These are phyloP conservation scores for Rosalia funebris DNA, from an alignment of 2,888 invertebrate species.

Conservation along the genomic window DNA sequence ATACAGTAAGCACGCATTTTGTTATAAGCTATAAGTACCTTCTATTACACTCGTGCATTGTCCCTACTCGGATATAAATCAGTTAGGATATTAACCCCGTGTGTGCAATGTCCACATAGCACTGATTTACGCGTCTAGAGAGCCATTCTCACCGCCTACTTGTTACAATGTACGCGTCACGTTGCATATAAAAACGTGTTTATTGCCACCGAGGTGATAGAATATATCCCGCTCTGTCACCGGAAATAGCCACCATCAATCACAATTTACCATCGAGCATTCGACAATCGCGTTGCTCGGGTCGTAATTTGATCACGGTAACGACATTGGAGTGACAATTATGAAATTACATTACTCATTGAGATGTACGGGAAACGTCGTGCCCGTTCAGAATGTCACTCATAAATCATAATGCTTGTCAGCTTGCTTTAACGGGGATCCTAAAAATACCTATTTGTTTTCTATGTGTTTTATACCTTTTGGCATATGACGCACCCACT, in stretches of 20 bases:
- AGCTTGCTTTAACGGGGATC: slow-evolving; percentile 52
- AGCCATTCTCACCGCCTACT: slow-evolving; percentile 61
- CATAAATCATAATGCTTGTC: slow-evolving; percentile 62
- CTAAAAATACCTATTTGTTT: slow-evolving; percentile 61
- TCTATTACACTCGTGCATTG: slow-evolving; percentile 42
- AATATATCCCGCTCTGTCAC: slow-evolving; percentile 59
- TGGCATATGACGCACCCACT: slow-evolving; percentile 55
- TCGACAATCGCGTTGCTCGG: slow-evolving; percentile 51
- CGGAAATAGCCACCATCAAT: slow-evolving; percentile 62
- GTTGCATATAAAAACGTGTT: slow-evolving; percentile 63
- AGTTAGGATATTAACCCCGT: slow-evolving; percentile 63
- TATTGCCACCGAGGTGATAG: slow-evolving; percentile 60
- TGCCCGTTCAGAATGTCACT: slow-evolving; percentile 55
- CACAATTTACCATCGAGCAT: slow-evolving; percentile 56
- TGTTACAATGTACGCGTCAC: slow-evolving; percentile 60
- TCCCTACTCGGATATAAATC: slow-evolving; percentile 56
- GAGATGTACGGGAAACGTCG: slow-evolving; percentile 60
- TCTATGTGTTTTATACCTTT: slow-evolving; percentile 56
- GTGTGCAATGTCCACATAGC: slow-evolving; percentile 62
- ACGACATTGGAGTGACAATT: slow-evolving; percentile 62
- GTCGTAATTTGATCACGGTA: slow-evolving; percentile 59
- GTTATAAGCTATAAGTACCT: background rate
- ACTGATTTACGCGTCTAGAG: slow-evolving; percentile 63
- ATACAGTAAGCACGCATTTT: background rate
- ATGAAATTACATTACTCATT: slow-evolving; percentile 64